Evolutionary conservation across 2,888 invertebrate species (phyloP), one percentile per base, ranked within the genome.

Genomic region (Agonopterix subpropinquella): DNA sequence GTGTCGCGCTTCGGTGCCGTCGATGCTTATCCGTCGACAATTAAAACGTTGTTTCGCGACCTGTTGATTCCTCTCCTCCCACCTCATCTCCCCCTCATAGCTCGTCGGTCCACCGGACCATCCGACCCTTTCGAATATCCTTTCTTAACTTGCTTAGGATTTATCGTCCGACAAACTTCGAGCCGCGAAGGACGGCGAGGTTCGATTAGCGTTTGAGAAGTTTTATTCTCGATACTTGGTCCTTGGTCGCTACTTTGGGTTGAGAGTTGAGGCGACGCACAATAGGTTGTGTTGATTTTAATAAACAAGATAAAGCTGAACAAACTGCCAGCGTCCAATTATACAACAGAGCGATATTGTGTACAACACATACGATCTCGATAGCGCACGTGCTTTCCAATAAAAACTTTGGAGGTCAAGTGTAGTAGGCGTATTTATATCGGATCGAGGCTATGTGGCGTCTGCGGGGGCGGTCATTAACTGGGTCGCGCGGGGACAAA

Each of bases 331-430:
- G 5, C 55, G 58, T 63, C 53, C 53, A 58, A 59, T 65, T 60
- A 64, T 54, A 55, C 53, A 58, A 65, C 52, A 50, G 50, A 52
- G 44, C 52, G 49, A 57, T 69, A 77, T 74, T 79, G 77, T 82
- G 83, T 80, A 78, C 78, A 76, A 76, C 68, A 73, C 64, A 76
- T 67, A 72, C 75, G 73, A 70, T 80, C 77, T 80, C 73, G 72
- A 72, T 74, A 71, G 69, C 69, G 80, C 84, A 83, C 85, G 83
- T 86, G 86, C 73, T 83, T 83, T 84, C 78, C 82, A 85, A 87
- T 86, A 87, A 87, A 87, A 88, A 86, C 81, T 86, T 87, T 87
- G 77, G 86, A 87, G 87, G 87, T 88, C 87, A 88, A 88, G 87
- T 87, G 87, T 87, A 87, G 86, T 85, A 83, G 85, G 86, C 82